Conservation (phyloP, 53 echinoderm and acorn worm species). For the Pentamera pediparva region DNA sequence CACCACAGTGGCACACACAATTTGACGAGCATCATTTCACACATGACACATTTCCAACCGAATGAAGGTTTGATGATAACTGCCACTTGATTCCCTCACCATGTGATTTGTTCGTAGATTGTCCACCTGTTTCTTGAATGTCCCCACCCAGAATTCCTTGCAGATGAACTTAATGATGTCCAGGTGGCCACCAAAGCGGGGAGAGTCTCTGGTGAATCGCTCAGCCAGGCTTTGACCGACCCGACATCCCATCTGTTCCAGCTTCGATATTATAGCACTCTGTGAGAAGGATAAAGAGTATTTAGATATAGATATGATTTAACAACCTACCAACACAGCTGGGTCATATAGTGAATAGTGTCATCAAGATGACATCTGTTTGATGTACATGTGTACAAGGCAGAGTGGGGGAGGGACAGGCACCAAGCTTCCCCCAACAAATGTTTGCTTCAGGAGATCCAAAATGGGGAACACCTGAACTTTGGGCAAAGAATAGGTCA, state of each 20-base stretch:
- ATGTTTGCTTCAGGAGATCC: too few species aligned
- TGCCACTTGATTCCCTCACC: slow-evolving; percentile 34
- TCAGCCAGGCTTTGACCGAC: slow-evolving; percentile 92
- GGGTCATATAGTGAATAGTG: too few species aligned
- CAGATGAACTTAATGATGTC: slow-evolving; percentile 99
- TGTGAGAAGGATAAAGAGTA: slow-evolving; percentile 17
- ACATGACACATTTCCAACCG: neutral
- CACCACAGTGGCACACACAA: neutral
- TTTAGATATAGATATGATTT: too few species aligned
- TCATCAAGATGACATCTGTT: too few species aligned
- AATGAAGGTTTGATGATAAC: neutral
- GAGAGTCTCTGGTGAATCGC: slow-evolving; percentile 77
- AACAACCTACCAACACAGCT: too few species aligned
- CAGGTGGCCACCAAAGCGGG: slow-evolving; percentile 85
- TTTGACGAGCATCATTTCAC: neutral
- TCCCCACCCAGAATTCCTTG: slow-evolving; percentile 90
- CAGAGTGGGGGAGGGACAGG: too few species aligned
- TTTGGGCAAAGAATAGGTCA: too few species aligned
- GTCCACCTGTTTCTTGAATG: slow-evolving; percentile 95
- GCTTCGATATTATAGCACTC: slow-evolving; percentile 69
- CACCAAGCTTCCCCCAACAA: too few species aligned
- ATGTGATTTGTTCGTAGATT: slow-evolving; percentile 93
- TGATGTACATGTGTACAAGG: too few species aligned
- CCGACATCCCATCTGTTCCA: slow-evolving; percentile 88
- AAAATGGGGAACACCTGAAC: too few species aligned